Evolutionary conservation across 2,797 vertebrate genomes (phyloP), one percentile per base, ranked within the genome.

Genomic region (Sebastolobus alascanus): DNA sequence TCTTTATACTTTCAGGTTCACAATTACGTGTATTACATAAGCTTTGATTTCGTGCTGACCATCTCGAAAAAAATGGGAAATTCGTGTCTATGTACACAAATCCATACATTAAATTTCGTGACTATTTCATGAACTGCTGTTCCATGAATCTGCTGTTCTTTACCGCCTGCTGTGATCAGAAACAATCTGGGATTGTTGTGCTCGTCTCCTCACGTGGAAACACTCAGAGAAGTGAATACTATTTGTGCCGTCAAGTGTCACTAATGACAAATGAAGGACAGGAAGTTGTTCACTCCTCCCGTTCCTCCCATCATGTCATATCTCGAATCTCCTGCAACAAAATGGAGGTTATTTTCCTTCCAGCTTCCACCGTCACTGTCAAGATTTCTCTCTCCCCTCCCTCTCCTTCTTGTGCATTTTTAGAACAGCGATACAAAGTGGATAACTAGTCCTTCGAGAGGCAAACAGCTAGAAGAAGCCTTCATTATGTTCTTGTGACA

Each of bases 261-360:
- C 40, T 73, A 40, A 78, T 77, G 75, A 84, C 73, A 75, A 87
- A 80, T 63, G 77, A 87, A 77, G 68, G 75, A 82, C 75, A 43
- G 72, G 43, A 64, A 70, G 79, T 37, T n/a, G 52, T 60, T 66
- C 37, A 4, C 54, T 31, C 59, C 55, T 55, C 29, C 58, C 43
- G 43, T 65, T 37, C 55, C 64, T 58, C 50, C 31, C 13, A 40
- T 74, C 56, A 68, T 46, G 68, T 78, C 33, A 52, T 6, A 70
- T 55, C 43, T 81, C 46, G 4, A 73, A 40, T 75, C 68, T 78
- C 40, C 54, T 43, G 22, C 37, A 43, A 75, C 73, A 74, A 86
- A 83, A 70, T 31, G 20, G 55, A 59, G 64, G 31, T 63, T 60
- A 10, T 72, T 63, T 80, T 54, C 25, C 50, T 54, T 58, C 63